Evolutionary conservation across 2,888 invertebrate species (phyloP).

Genomic region (Boloria selene): DNA sequence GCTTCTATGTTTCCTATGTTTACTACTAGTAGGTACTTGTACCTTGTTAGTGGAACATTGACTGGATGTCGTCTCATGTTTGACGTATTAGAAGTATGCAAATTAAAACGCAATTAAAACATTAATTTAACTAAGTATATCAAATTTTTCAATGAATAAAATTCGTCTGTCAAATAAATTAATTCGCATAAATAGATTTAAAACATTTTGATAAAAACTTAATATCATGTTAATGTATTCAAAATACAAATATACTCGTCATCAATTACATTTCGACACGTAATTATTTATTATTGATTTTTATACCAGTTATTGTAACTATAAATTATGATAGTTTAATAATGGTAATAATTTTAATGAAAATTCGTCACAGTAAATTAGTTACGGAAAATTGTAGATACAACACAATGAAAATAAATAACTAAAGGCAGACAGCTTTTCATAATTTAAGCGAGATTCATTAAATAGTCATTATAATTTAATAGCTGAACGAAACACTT

Average conservation of each 20-base stretch:
- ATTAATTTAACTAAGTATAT: not conserved
- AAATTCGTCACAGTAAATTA: constrained; percentile 26
- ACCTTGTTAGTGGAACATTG: too few relatives aligned
- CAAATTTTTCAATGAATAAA: not conserved
- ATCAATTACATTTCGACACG: constrained; percentile 37
- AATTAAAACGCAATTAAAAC: not conserved
- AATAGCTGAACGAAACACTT: too few relatives aligned
- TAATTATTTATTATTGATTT: constrained; percentile 40
- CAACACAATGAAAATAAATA: constrained; percentile 9
- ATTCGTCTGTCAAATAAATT: constrained; percentile 21
- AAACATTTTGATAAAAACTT: constrained; percentile 23
- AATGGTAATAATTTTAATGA: constrained; percentile 32
- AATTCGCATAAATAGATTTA: constrained; percentile 15
- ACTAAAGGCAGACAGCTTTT: constrained; percentile 1
- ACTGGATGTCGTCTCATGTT: too few relatives aligned
- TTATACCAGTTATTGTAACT: constrained; percentile 27
- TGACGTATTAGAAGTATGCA: not conserved
- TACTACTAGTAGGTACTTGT: too few relatives aligned
- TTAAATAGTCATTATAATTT: not conserved
- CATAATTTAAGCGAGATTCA: not conserved
- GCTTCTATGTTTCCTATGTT: too few relatives aligned
- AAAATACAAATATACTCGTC: constrained; percentile 33
- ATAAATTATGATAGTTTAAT: constrained; percentile 34
- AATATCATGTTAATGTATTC: constrained; percentile 34
- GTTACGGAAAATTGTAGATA: constrained; percentile 1